Evolutionary conservation across 2,888 invertebrate species (phyloP).

Genomic region (Latheticus oryzae): DNA sequence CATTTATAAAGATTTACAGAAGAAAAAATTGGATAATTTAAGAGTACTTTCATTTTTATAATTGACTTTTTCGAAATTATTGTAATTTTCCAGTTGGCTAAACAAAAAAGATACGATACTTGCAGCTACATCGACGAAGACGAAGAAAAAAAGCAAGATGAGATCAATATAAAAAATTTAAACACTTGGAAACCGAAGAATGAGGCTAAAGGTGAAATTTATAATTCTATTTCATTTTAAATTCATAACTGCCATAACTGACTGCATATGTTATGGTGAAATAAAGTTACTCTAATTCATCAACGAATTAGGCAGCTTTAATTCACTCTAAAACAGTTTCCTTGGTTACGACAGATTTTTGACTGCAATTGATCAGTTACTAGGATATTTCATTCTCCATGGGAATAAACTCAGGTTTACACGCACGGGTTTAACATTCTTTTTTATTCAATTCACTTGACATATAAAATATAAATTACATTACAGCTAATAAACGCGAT

Average conservation of each 20-base stretch:
- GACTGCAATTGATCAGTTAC: too few species aligned
- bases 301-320: too few species aligned
- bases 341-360: too few species aligned
- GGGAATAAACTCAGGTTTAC: too few species aligned
- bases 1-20: constrained; percentile 50
- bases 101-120: constrained; percentile 43
- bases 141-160: constrained; percentile 43
- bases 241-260: neutral
- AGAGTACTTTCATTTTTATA: constrained; percentile 40
- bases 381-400: too few species aligned
- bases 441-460: too few species aligned
- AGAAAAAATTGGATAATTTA: constrained; percentile 47
- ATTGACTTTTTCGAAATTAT: neutral
- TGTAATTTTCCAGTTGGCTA: constrained; percentile 20
- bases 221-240: too few species aligned
- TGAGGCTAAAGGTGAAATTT: constrained; percentile 5
- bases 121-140: constrained; percentile 17
- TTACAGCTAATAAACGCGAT: constrained; percentile 8
- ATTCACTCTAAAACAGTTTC: too few species aligned
- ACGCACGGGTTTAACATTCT: too few species aligned
- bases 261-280: too few species aligned
- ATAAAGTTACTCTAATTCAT: too few species aligned
- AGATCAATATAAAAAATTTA: constrained; percentile 42
- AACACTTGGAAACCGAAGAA: constrained; percentile 46
- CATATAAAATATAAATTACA: too few species aligned